Percentiles rank a stretch among this genome's conserved stretches.
phyloP scores from a whole-genome alignment of 1,140 invertebrate genomes.

The Aethina tumida region DNA sequence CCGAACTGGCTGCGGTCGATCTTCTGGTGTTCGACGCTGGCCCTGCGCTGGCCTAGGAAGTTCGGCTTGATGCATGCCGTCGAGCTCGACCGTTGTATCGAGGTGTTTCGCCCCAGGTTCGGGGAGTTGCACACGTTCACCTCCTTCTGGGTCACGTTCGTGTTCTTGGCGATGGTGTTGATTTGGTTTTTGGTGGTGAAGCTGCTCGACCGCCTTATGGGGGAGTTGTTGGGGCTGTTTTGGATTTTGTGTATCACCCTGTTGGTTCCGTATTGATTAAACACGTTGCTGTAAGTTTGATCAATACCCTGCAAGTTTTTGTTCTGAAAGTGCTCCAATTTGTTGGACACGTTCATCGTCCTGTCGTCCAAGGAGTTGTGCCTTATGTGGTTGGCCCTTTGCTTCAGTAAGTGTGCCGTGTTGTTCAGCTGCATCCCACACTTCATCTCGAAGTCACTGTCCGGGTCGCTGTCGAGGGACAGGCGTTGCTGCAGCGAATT shows the following conservation, averaged over 20 bases:
- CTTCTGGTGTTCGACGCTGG: slow-evolving; percentile 25
- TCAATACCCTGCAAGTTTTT: slow-evolving; percentile 35
- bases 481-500: slow-evolving; percentile 49
- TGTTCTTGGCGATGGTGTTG: slow-evolving; percentile 23
- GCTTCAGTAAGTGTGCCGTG: slow-evolving; percentile 31
- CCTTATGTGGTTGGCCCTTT: slow-evolving; percentile 34
- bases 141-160: slow-evolving; percentile 22
- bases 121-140: slow-evolving; percentile 27
- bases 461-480: slow-evolving; percentile 33
- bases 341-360: slow-evolving; percentile 32
- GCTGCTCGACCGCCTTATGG: slow-evolving; percentile 33
- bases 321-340: slow-evolving; percentile 35
- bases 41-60: slow-evolving; percentile 14
- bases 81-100: slow-evolving; percentile 31
- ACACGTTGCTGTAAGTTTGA: slow-evolving; percentile 33
- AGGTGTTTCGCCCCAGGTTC: slow-evolving; percentile 21
- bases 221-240: slow-evolving; percentile 34
- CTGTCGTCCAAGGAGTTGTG: slow-evolving; percentile 42
- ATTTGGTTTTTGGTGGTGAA: slow-evolving; percentile 33
- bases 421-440: slow-evolving; percentile 30
- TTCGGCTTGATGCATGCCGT: slow-evolving; percentile 31
- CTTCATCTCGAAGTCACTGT: slow-evolving; percentile 29
- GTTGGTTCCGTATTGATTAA: slow-evolving; percentile 31
- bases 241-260: slow-evolving; percentile 33
- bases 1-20: slow-evolving; percentile 32